Evolutionary conservation across 1,140 invertebrate species (phyloP).

Genomic region (Drosophila repletoides): DNA sequence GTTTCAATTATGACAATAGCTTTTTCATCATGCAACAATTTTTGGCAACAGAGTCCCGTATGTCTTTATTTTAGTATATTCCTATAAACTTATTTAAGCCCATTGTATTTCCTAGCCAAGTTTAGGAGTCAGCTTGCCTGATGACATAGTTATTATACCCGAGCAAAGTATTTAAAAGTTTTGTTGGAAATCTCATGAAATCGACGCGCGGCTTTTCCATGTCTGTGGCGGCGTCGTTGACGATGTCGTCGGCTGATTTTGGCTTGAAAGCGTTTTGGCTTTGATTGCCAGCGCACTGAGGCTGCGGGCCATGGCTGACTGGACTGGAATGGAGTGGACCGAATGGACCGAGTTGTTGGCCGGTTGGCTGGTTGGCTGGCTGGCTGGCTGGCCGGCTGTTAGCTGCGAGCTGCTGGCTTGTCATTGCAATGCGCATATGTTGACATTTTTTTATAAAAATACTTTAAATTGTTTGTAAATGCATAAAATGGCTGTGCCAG

Average conservation of each 20-base stretch:
- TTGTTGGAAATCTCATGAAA: slow-evolving; percentile 67
- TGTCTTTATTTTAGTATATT: too few relatives aligned
- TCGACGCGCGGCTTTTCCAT: slow-evolving; percentile 65
- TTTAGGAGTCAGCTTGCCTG: not conserved
- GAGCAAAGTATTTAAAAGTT: slow-evolving; percentile 23
- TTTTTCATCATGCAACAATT: too few relatives aligned
- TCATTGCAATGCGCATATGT: slow-evolving; percentile 73
- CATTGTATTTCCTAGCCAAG: too few relatives aligned
- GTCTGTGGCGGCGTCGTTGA: slow-evolving; percentile 43
- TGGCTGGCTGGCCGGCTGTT: slow-evolving; percentile 22
- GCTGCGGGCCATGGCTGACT: slow-evolving; percentile 58
- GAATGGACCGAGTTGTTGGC: slow-evolving; percentile 28
- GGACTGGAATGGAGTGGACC: slow-evolving; percentile 42
- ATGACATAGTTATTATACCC: slow-evolving; percentile 10
- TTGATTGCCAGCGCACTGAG: slow-evolving; percentile 49
- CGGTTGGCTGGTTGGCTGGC: slow-evolving; percentile 15
- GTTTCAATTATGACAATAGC: too few relatives aligned
- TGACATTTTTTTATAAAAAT: slow-evolving; percentile 70
- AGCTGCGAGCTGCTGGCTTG: slow-evolving; percentile 32
- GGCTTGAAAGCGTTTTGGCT: slow-evolving; percentile 66
- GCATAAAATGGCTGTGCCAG: slow-evolving; percentile 42
- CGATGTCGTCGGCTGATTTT: slow-evolving; percentile 54
- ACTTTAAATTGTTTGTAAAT: slow-evolving; percentile 71
- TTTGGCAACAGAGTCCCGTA: too few relatives aligned
- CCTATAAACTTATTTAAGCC: too few relatives aligned